A percentile compares a stretch with the other conserved stretches of the same genome.
phyloP scores from a whole-genome alignment of 2,797 vertebrate genomes.

The Chloroceryle amazona region DNA sequence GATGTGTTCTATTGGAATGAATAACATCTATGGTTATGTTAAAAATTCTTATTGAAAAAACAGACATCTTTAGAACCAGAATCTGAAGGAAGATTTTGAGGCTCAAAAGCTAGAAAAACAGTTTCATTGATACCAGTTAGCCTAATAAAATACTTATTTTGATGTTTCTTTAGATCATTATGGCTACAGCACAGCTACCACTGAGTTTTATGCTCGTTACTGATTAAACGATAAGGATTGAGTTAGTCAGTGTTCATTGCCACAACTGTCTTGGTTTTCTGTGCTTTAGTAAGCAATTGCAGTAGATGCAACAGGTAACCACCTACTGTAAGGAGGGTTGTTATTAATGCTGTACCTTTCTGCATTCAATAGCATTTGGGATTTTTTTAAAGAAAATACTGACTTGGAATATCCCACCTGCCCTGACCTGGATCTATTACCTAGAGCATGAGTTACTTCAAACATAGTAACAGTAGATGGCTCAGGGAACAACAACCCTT shows the following conservation, averaged over 20 bases:
- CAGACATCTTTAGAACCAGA: background rate
- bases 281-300: background rate
- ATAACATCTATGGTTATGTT: fast-evolving
- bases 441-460: background rate
- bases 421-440: background rate
- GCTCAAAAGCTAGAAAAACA: background rate
- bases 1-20: background rate
- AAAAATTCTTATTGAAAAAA: too few species aligned
- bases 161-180: background rate
- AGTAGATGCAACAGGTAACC: background rate
- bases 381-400: background rate
- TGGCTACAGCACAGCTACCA: background rate
- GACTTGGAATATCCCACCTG: background rate
- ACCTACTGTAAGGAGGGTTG: background rate
- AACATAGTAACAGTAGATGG: background rate
- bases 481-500: background rate
- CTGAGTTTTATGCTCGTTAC: background rate
- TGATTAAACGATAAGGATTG: background rate
- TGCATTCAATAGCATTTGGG: background rate
- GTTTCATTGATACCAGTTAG: background rate
- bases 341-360: background rate
- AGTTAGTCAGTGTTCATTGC: background rate
- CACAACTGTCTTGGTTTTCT: background rate
- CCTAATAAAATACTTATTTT: background rate
- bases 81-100: background rate